Evolutionary conservation across 2,888 invertebrate species (phyloP), one percentile per base, ranked within the genome.

Genomic region (Diloba caeruleocephala): DNA sequence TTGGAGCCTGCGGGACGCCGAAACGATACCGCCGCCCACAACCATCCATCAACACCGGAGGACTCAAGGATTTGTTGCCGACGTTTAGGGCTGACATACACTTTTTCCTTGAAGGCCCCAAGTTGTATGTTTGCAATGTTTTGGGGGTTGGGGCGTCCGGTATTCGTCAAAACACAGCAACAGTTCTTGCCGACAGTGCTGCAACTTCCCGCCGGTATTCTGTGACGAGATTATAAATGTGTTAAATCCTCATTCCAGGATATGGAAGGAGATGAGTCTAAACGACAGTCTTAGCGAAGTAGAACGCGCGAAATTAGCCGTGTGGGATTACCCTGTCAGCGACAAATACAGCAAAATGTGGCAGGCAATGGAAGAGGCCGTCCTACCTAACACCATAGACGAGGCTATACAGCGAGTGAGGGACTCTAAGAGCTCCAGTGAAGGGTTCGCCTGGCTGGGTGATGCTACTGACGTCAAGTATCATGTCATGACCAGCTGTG

Each of bases 331-430:
- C 85, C 99, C 99, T 0, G 98, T 99, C 0, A 98, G 98, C 78
- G 99, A 99, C 88, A 99, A 98, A 81, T 99, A 98, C 87, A 99
- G 98, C 29, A 99, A 99, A 90, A 98, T 99, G 97, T 99, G 99
- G 97, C 98, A 98, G 83, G 98, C 98, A 0, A 99, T 99, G 98
- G 94, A 95, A 76, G 95, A 95, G 53, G 97, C 98, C 0, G 95
- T 95, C 0, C 94, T 99, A 8, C 99, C 99, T 0, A 94, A 95
- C 21, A 95, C 95, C 2, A 94, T 97, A 29, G 96, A 97, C 0
- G 97, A 97, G 65, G 99, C 98, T 0, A 90, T 99, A 0, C 93
- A 94, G 6, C 94, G 79, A 93, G 96, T 66, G 90, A 95, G 61
- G 94, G 95, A 78, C 95, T 96, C 89, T 0, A 91, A 91, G 75